Evolutionary conservation across 2,888 invertebrate genomes (phyloP), one percentile per base, ranked within the genome.

Genomic region (Aleiodes leptofemur): DNA sequence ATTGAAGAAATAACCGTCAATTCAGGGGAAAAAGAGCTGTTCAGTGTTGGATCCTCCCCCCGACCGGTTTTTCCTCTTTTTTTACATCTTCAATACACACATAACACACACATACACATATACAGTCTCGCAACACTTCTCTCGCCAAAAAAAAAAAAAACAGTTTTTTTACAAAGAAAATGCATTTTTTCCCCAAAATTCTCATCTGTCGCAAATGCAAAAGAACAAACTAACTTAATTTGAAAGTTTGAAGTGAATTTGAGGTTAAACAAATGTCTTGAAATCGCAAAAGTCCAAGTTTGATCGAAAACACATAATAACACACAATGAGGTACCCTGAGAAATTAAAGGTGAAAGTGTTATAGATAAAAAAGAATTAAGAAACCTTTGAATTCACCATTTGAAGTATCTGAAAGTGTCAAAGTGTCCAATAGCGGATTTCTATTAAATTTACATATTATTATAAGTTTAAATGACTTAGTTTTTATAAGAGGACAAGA

Each of bases 151-250:
- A 55, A 31, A 34, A 34, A 34, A 34, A 34, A 34, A 34, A 34
- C 34, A 31, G 23, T 23, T 23, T 23, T 23, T 57, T 11, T 31
- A 57, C 31, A 57, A 29, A 57, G n/a, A 16, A 13, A 38, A 57
- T 14, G 48, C n/a, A 56, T 0, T 14, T 0, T 14, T 16, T 9
- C 1, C 11, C 43, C 50, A n/a, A 29, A 13, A 56, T 56, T 70
- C 57, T 14, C 11, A 23, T 29, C 7, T 71, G 69, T 69, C 48
- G 50, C 68, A 38, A 76, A 76, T 72, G 69, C 16, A 50, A 71
- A 69, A 72, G 74, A 76, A 72, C 70, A 69, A 72, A 38, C 71
- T 69, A 23, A 73, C 51, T 73, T 76, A 76, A 72, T 76, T 76
- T 74, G 72, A 59, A 23, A 23, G 1, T 1, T 23, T 23, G 1